Percentiles rank a stretch among this genome's conserved stretches.
These are phyloP conservation scores for Saguinus imperator DNA, from an alignment of 2,113 vertebrate genomes.

Conservation along the genomic window DNA sequence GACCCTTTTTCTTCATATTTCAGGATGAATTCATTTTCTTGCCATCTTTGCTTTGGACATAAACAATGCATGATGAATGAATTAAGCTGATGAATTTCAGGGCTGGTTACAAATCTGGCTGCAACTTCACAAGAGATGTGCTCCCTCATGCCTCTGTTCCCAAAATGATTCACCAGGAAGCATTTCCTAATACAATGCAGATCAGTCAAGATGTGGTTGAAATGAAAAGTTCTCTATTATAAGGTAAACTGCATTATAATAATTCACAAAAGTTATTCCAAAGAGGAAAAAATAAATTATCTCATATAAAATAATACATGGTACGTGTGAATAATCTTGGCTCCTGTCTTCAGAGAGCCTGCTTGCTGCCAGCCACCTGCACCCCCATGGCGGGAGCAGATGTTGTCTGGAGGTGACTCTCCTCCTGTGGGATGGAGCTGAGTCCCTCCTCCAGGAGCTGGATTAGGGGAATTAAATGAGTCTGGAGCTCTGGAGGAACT, in stretches of 20 bases:
- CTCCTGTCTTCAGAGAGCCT: conserved; percentile 70
- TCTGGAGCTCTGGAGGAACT: conserved; percentile 95
- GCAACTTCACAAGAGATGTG: conserved; percentile 30
- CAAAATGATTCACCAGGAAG: background rate
- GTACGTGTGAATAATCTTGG: conserved; percentile 59
- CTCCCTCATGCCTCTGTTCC: conserved; percentile 2
- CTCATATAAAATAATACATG: conserved; percentile 84
- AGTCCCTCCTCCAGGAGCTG: conserved; percentile 52
- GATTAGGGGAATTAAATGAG: conserved; percentile 87
- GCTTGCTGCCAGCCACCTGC: conserved; percentile 51
- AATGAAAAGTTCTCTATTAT: conserved; percentile 58
- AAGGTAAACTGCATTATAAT: conserved; percentile 74
- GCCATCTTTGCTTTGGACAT: conserved; percentile 35
- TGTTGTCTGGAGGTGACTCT: conserved; percentile 65
- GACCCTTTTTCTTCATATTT: background rate
- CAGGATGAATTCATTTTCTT: background rate
- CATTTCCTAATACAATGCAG: conserved; percentile 79
- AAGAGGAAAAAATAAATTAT: conserved; percentile 87
- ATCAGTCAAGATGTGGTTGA: conserved; percentile 82
- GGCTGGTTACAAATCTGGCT: background rate
- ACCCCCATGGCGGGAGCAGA: background rate
- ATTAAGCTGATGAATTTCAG: background rate
- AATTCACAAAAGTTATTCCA: conserved; percentile 81
- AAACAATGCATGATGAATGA: background rate
- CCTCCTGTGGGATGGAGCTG: conserved; percentile 52